A percentile compares a stretch with the other conserved stretches of the same genome.
Evolutionary conservation across 2,888 invertebrate species (phyloP).

Genomic region (Vanessa cardui): DNA sequence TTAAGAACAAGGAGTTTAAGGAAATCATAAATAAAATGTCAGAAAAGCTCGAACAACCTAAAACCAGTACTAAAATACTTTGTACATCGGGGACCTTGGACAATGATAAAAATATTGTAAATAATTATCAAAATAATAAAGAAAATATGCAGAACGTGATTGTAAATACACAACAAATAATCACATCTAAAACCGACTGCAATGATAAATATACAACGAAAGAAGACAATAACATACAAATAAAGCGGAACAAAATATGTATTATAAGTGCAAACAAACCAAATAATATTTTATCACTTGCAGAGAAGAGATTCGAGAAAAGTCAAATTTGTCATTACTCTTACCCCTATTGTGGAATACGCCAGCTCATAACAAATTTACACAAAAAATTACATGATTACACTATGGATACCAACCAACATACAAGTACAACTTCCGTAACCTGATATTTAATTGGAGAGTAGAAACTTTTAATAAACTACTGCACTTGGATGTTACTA

Average conservation of each 20-base stretch:
- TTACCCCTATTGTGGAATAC: not conserved
- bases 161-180: not conserved
- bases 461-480: not conserved
- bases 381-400: not conserved
- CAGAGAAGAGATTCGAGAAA: not conserved
- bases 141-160: slow-evolving; percentile 1
- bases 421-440: not conserved
- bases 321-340: not conserved
- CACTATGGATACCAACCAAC: not conserved
- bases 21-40: not conserved
- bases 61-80: slow-evolving; percentile 1
- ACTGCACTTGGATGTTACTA: not conserved
- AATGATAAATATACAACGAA: slow-evolving; percentile 1
- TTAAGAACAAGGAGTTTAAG: not conserved
- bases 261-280: too few species aligned
- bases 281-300: not conserved
- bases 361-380: not conserved
- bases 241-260: too few species aligned
- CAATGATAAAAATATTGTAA: not conserved
- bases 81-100: not conserved
- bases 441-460: not conserved
- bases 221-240: not conserved
- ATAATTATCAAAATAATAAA: too few species aligned
- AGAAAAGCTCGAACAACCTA: not conserved
- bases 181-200: slow-evolving; percentile 1